These are phyloP conservation scores for Galeopterus variegatus DNA, from an alignment of 2,113 vertebrate genomes.

Conservation along the genomic window DNA sequence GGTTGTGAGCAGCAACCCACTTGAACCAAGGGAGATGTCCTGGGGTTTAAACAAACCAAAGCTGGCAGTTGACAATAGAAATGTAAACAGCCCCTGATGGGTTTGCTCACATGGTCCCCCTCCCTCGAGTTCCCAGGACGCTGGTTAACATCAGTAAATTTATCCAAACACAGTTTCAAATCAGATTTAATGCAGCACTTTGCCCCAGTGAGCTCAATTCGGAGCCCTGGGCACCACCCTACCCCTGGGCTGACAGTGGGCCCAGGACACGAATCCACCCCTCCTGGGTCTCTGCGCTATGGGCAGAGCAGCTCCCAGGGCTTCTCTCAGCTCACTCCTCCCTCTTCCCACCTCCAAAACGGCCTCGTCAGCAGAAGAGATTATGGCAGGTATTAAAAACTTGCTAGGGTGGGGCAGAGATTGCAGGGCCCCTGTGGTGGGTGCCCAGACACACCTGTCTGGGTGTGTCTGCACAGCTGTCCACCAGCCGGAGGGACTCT, in stretches of 20 bases:
- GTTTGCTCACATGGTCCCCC: background rate
- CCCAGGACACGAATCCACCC: too few species aligned
- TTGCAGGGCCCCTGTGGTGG: background rate
- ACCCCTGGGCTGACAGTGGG: background rate
- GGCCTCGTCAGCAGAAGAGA: background rate
- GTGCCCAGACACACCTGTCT: background rate
- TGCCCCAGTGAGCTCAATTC: background rate
- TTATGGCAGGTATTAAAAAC: slow-evolving; percentile 22
- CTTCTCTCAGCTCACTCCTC: background rate
- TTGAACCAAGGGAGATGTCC: background rate
- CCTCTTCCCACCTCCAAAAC: background rate
- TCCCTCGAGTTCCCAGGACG: background rate
- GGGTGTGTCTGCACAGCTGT: background rate
- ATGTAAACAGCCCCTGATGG: slow-evolving; percentile 19
- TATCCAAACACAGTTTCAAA: background rate
- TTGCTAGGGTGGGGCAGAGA: background rate
- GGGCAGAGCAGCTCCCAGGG: background rate
- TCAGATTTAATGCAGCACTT: background rate
- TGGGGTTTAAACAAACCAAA: slow-evolving; percentile 41
- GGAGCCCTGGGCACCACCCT: background rate
- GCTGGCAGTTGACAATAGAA: background rate
- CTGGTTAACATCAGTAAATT: background rate
- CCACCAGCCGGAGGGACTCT: background rate
- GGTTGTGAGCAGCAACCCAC: background rate
- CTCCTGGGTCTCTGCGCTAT: background rate